Percentiles rank a stretch among this genome's conserved stretches.
These are phyloP conservation scores for Neosilurus hyrtlii DNA, from an alignment of 2,797 vertebrate species.

Conservation along the genomic window DNA sequence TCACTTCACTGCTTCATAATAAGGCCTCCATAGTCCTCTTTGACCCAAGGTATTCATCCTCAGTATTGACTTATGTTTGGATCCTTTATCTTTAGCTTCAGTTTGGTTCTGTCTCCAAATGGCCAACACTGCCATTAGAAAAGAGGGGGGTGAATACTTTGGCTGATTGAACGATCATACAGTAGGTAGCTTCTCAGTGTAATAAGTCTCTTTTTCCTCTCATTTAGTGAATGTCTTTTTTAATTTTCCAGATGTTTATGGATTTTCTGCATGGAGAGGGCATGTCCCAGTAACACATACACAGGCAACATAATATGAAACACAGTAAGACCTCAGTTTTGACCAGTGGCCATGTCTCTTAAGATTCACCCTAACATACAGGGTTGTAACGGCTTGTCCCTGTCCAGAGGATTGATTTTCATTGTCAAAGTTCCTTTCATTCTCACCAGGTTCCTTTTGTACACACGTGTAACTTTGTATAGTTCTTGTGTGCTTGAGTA, in stretches of 20 bases:
- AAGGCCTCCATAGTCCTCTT: slow-evolving; percentile 81
- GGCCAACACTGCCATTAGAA: slow-evolving; percentile 74
- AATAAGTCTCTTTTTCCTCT: slow-evolving; percentile 45
- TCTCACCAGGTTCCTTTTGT: slow-evolving; percentile 29
- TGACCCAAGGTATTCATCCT: slow-evolving; percentile 71
- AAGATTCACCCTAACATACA: slow-evolving; percentile 74
- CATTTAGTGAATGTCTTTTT: slow-evolving; percentile 44
- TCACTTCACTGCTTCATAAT: slow-evolving; percentile 69
- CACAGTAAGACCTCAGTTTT: slow-evolving; percentile 68
- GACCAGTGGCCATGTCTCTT: slow-evolving; percentile 59
- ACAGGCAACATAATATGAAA: slow-evolving; percentile 86
- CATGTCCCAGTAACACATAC: slow-evolving; percentile 85
- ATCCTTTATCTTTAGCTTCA: slow-evolving; percentile 34
- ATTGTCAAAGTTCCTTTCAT: slow-evolving; percentile 26
- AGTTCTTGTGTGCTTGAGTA: slow-evolving; percentile 81
- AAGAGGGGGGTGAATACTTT: slow-evolving; percentile 78
- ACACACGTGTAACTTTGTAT: slow-evolving; percentile 50
- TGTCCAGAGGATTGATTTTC: slow-evolving; percentile 63
- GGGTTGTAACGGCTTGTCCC: slow-evolving; percentile 60
- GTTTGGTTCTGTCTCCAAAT: slow-evolving; percentile 61
- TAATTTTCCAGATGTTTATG: slow-evolving; percentile 67
- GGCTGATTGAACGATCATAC: slow-evolving; percentile 85
- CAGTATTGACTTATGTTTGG: slow-evolving; percentile 51
- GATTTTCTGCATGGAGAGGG: slow-evolving; percentile 70
- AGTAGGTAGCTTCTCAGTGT: slow-evolving; percentile 78